Conservation (phyloP, 2,797 vertebrate species). For the Tiaroga cobitis region DNA sequence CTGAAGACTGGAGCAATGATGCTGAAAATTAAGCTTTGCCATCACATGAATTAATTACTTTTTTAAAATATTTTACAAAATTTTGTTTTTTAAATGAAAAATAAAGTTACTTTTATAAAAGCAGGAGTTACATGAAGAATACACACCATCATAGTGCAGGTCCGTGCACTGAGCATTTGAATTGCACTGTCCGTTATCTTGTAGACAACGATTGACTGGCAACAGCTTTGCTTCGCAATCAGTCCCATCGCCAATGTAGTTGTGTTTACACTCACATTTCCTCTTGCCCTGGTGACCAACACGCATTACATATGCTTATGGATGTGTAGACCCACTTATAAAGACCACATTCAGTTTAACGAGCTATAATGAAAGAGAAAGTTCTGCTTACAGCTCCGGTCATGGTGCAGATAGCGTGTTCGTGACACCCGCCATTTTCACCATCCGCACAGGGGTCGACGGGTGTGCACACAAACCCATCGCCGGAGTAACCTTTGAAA, state of each 20-base stretch:
- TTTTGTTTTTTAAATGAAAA: not conserved
- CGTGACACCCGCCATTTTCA: conserved; percentile 87
- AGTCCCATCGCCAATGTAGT: conserved; percentile 87
- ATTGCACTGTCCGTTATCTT: conserved; percentile 88
- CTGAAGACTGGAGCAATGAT: not conserved
- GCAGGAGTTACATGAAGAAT: not conserved
- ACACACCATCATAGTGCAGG: conserved; percentile 89
- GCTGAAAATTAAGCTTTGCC: not conserved
- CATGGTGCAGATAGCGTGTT: conserved; percentile 90
- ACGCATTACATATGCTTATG: not conserved
- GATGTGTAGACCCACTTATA: too few species aligned
- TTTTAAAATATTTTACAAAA: not conserved
- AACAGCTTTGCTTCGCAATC: conserved; percentile 81
- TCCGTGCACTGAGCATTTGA: conserved; percentile 82
- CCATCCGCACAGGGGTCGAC: conserved; percentile 82
- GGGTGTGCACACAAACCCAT: conserved; percentile 83
- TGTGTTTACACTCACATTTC: conserved; percentile 85
- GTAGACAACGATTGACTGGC: conserved; percentile 87
- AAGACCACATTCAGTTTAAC: conserved; percentile 7
- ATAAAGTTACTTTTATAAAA: not conserved
- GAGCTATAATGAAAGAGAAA: not conserved
- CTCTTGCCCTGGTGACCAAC: conserved; percentile 79
- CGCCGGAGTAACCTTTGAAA: conserved; percentile 82
- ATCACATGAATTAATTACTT: not conserved
- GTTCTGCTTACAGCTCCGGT: conserved; percentile 82